These are phyloP conservation scores for Temnothorax longispinosus DNA, from an alignment of 1,140 invertebrate species.

Conservation along the genomic window DNA sequence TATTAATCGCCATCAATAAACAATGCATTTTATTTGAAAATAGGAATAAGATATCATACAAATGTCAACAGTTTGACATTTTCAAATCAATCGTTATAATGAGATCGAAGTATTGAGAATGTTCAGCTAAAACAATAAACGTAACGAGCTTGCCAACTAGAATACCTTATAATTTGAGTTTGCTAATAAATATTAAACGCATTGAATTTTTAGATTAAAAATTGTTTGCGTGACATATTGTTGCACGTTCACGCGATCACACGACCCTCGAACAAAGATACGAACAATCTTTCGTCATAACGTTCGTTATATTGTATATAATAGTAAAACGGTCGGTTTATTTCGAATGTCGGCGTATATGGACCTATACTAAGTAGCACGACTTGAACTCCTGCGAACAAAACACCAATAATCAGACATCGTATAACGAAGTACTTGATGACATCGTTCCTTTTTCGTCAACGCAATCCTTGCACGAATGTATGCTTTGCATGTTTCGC, in stretches of 20 bases:
- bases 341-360: no score
- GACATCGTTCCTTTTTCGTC: no score
- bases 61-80: not conserved
- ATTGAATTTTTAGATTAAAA: not conserved
- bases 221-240: not conserved
- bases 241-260: not conserved
- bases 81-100: not conserved
- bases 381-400: not conserved
- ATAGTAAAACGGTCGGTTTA: conserved; percentile 19
- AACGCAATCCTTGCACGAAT: not conserved
- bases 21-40: not conserved
- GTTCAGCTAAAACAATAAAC: not conserved
- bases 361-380: no score
- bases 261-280: not conserved
- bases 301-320: no score
- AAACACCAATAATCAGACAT: not conserved
- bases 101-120: not conserved
- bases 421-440: no score
- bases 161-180: no score
- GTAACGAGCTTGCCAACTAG: no score
- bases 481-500: not conserved
- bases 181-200: no score
- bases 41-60: not conserved
- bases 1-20: not conserved
- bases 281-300: not conserved